Evolutionary conservation across 2,888 invertebrate species (phyloP), one percentile per base, ranked within the genome.

Genomic region (Halocaridina rubra): DNA sequence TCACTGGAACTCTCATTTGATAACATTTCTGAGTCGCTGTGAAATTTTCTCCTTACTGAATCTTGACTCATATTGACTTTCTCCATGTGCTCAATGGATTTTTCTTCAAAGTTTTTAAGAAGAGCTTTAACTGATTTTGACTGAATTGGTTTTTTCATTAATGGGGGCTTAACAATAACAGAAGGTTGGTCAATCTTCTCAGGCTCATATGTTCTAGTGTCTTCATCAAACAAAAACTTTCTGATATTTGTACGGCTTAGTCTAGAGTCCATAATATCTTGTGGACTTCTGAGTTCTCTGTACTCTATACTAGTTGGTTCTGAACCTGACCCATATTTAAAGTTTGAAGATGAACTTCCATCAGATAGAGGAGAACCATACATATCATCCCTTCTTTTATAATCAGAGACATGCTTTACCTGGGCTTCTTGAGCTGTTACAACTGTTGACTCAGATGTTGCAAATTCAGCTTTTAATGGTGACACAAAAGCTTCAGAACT

Each of bases 21-120:
- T 19, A 92, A 88, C 0, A 91, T 91, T 89, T 92, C 92, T 2
- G 92, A 91, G 82, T 92, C 92, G 88, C 92, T 92, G 80, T 91
- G 91, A 0, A 92, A 92, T 16, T 90, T 91, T 0, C 91, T 90
- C 80, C 89, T 89, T 3, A 89, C 89, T 5, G 88, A 84, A 86
- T 82, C 82, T 19, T 75, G 64, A 76, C 29, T 80, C 33, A 78
- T 77, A 53, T 59, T 86, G 24, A 86, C 67, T 46, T 81, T 76
- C n/a, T 86, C 88, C 59, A 78, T 77, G 57, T 77, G 67, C 30
- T 84, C 85, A 67, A 71, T 59, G 16, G 72, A 78, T 80, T 91
- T 92, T 10, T 90, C 90, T 85, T 92, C 92, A 86, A 92, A 92
- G 86, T 92, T 91, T 1, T 91, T 91, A 39, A 92, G 86, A 0